These are phyloP conservation scores for Agelas oroides DNA, from an alignment of 37 sponge, comb jelly and placozoan genomes.

Conservation along the genomic window DNA sequence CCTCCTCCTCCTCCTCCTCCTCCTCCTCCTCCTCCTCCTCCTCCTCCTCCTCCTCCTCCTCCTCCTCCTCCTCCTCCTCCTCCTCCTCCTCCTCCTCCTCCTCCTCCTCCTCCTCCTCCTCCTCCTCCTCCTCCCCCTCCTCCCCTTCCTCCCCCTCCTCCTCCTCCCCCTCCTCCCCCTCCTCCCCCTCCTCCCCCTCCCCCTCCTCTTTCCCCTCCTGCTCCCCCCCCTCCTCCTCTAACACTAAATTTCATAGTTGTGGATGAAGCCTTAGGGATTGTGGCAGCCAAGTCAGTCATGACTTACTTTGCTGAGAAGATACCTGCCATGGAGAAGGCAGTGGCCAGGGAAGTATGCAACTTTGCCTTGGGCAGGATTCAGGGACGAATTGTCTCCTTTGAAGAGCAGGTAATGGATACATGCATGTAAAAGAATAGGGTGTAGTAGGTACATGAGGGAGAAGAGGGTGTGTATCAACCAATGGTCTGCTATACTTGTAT, in stretches of 20 bases:
- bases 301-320: constrained; percentile 52
- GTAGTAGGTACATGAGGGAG: too few relatives aligned
- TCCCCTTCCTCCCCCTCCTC: neutral
- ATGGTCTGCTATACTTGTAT: too few relatives aligned
- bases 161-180: neutral
- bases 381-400: constrained; percentile 73
- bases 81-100: neutral
- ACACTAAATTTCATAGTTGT: constrained; percentile 5
- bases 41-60: neutral
- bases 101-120: neutral
- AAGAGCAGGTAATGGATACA: constrained; percentile 88
- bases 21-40: neutral
- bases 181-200: neutral
- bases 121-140: neutral
- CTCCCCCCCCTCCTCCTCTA: neutral
- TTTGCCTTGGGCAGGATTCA: constrained; percentile 63
- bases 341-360: constrained; percentile 66
- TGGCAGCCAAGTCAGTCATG: constrained; percentile 65
- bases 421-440: neutral
- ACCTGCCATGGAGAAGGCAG: constrained; percentile 21
- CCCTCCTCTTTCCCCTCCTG: neutral
- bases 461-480: too few relatives aligned
- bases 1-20: neutral
- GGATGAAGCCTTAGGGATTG: constrained; percentile 62
- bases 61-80: neutral